Conservation (phyloP, 2,888 invertebrate genomes). For the Stegana nigrithorax region DNA sequence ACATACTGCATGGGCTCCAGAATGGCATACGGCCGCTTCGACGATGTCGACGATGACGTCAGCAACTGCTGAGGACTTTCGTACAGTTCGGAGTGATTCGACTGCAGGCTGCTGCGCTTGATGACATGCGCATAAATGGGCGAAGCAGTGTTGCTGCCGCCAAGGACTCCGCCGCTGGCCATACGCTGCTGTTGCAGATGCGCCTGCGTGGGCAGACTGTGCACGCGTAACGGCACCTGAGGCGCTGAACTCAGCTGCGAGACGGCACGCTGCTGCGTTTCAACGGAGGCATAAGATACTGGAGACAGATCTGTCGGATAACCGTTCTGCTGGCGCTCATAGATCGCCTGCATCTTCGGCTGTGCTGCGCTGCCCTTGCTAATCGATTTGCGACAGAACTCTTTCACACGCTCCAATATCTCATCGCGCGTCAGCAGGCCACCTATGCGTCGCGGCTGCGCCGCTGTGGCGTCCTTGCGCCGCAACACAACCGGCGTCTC, state of each 20-base stretch:
- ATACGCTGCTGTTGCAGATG: slow-evolving; percentile 31
- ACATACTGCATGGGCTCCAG: slow-evolving; percentile 50
- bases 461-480: slow-evolving; percentile 38
- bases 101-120: slow-evolving; percentile 63
- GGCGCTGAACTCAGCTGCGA: slow-evolving; percentile 55
- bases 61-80: slow-evolving; percentile 53
- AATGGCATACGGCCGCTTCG: slow-evolving; percentile 33
- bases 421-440: slow-evolving; percentile 64
- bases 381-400: slow-evolving; percentile 67
- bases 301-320: slow-evolving; percentile 58
- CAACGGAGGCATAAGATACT: slow-evolving; percentile 65
- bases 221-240: slow-evolving; percentile 64
- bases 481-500: slow-evolving; percentile 52
- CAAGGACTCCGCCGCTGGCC: slow-evolving; percentile 28
- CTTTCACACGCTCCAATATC: slow-evolving; percentile 65
- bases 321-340: slow-evolving; percentile 45
- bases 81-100: slow-evolving; percentile 63
- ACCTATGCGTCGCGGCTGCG: slow-evolving; percentile 44
- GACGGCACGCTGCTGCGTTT: slow-evolving; percentile 52
- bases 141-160: slow-evolving; percentile 39
- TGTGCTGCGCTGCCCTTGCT: slow-evolving; percentile 54
- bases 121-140: slow-evolving; percentile 66
- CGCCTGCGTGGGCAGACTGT: slow-evolving; percentile 58
- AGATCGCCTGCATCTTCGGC: slow-evolving; percentile 45
- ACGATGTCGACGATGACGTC: too few species aligned